Evolutionary conservation across 2,797 vertebrate species (phyloP).

Genomic region (Erethizon dorsatum): DNA sequence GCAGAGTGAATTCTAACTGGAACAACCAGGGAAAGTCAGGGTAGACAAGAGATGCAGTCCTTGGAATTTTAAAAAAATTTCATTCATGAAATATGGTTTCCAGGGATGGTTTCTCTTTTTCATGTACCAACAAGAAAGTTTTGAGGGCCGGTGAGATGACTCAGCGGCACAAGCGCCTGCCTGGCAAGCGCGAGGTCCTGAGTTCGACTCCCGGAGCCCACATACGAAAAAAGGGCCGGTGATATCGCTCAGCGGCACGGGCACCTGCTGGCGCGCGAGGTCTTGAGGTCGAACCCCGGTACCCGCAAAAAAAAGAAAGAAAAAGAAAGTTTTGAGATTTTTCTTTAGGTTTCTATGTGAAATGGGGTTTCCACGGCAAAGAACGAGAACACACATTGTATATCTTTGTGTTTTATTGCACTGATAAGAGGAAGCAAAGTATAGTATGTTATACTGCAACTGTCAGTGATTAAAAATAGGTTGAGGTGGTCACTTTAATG

Average conservation of each 20-base stretch:
- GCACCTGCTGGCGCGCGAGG: too few species aligned
- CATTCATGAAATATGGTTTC: not conserved
- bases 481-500: not conserved
- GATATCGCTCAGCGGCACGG: too few species aligned
- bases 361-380: constrained; percentile 34
- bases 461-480: not conserved
- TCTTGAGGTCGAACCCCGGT: too few species aligned
- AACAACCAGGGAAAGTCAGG: not conserved
- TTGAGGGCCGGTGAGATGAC: too few species aligned
- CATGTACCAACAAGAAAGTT: not conserved
- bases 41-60: not conserved
- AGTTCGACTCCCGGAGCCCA: too few species aligned
- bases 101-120: not conserved
- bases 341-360: constrained; percentile 31
- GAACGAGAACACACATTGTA: not conserved
- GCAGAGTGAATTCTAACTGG: not conserved
- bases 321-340: not conserved
- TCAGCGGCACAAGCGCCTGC: too few species aligned
- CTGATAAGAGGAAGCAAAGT: not conserved
- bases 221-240: too few species aligned
- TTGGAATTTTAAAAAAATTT: not conserved
- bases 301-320: too few species aligned
- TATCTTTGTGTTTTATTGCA: not conserved
- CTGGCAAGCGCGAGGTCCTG: too few species aligned
- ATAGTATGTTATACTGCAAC: not conserved